Conservation (phyloP, 2,113 vertebrate species). For the Calyptomena viridis region DNA sequence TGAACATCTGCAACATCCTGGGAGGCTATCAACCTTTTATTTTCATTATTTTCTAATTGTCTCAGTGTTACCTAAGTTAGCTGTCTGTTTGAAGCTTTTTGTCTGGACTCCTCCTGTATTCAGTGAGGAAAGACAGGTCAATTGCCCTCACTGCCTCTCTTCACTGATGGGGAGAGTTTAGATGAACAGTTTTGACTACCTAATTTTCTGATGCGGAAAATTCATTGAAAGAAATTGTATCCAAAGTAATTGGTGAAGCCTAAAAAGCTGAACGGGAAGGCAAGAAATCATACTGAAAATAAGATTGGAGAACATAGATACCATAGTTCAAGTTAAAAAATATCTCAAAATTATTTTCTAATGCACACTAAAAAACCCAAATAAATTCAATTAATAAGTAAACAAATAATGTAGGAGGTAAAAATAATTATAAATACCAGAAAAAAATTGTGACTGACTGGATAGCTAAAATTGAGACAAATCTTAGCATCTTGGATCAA, state of each 20-base stretch:
- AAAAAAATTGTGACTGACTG: not conserved
- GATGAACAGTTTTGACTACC: not conserved
- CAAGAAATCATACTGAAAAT: not conserved
- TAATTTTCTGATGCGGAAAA: not conserved
- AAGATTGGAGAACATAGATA: not conserved
- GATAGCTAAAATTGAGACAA: not conserved
- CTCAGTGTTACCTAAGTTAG: not conserved
- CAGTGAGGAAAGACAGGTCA: not conserved
- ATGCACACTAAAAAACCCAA: not conserved
- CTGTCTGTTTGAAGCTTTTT: not conserved
- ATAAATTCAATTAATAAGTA: not conserved
- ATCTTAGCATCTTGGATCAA: not conserved
- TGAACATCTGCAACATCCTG: not conserved
- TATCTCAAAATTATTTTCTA: not conserved
- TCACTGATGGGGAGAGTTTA: not conserved
- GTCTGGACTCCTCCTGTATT: not conserved
- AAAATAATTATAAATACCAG: not conserved
- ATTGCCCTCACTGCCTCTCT: not conserved
- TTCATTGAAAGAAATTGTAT: not conserved
- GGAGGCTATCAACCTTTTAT: not conserved
- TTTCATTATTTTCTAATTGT: not conserved
- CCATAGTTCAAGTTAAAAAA: not conserved
- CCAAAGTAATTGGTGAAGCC: not conserved
- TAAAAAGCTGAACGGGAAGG: not conserved
- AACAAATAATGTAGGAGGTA: not conserved